Base-by-base conservation (phyloP, 2,888 invertebrate genomes). In the Antheraea assamensis region DNA sequence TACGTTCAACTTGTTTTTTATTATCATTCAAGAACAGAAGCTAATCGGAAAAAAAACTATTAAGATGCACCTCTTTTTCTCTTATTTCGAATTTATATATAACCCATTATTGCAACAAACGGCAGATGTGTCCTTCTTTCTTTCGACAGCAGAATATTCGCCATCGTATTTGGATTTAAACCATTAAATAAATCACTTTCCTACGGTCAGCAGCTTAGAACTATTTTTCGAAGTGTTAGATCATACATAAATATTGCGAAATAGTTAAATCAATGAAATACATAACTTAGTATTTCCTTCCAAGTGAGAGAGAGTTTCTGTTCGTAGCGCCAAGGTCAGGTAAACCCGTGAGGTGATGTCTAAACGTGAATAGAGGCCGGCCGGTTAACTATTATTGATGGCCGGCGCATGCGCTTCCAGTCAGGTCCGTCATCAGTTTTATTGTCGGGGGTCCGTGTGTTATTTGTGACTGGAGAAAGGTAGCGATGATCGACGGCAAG, bases 321-420 rank as follows among this genome's bases (percentile, higher is more conserved):
- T 66, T 17, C 30, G 66, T 66, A 31, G 1, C 66, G 30, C 30
- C 66, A 66, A 66, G 66, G 66, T 66, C 31, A 31, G 64, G 31
- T 31, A 66, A 66, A 66, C 66, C 30, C 66, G 66, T 24, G 30
- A 66, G 31, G 58, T 31, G 66, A 31, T 31, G 8, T 66, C 66
- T 66, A 31, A 31, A 66, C 66, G 7, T 21, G 17, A 31, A 19
- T 66, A 17, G 31, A 15, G 31, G 24, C 31, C 66, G 66, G 31
- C 66, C 31, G 66, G n/a, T 61, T 30, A 61, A 27, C 30, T 10
- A 31, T 66, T 66, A 31, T 31, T 31, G 30, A 31, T 61, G 61
- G 21, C 19, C 58, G 24, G 24, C 58, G 10, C 24, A 58, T 58
- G 66, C 66, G 66, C 5, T 66, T 66, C 30, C 31, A 24, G 5